Conservation (phyloP, 2,113 vertebrate genomes). For the Antechinus flavipes region DNA sequence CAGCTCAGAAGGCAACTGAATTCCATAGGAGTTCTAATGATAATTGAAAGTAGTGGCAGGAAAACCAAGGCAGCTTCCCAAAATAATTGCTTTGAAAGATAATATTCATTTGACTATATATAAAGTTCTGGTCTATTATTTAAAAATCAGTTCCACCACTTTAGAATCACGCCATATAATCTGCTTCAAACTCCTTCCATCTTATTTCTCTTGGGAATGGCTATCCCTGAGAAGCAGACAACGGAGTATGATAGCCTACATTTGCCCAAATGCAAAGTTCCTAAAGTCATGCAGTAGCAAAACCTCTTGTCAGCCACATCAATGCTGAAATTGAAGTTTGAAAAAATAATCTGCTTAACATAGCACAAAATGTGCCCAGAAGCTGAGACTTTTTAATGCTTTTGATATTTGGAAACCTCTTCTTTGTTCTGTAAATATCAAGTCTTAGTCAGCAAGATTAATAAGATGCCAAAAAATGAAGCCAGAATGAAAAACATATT, state of each 20-base stretch:
- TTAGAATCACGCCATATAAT: not conserved
- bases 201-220: constrained; percentile 21
- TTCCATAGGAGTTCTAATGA: not conserved
- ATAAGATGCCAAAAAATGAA: constrained; percentile 35
- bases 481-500: constrained; percentile 39
- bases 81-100: not conserved
- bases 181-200: not conserved
- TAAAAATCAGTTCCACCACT: not conserved
- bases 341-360: constrained; percentile 65
- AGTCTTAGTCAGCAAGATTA: constrained; percentile 51
- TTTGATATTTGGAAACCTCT: constrained; percentile 63
- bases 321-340: constrained; percentile 62
- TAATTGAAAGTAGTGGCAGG: not conserved
- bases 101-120: not conserved
- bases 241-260: not conserved
- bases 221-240: not conserved
- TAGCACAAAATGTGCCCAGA: constrained; percentile 63
- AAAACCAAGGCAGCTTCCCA: not conserved
- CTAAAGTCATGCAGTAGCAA: not conserved
- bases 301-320: constrained; percentile 55
- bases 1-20: not conserved
- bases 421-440: constrained; percentile 68
- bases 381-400: constrained; percentile 66
- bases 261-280: not conserved
- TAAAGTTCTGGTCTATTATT: not conserved